Evolutionary conservation across 35 echinoderm and acorn worm genomes (phyloP).

Genomic region (Acanthaster planci): DNA sequence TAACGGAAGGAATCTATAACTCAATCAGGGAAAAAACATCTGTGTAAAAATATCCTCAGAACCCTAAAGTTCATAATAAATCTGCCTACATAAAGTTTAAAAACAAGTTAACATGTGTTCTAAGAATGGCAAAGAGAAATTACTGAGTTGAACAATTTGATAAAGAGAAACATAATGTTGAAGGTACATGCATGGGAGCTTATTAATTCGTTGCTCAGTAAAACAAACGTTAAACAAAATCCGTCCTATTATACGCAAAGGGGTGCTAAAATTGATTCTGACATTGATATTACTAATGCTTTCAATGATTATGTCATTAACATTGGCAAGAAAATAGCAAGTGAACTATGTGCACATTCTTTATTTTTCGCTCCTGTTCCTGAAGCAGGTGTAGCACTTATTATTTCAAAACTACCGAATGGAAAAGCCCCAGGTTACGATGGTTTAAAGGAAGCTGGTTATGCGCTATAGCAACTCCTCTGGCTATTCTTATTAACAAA

Average conservation of each 20-base stretch:
- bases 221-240: too few species aligned
- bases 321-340: too few species aligned
- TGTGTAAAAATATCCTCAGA: conserved; percentile 3
- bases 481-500: not conserved
- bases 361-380: not conserved
- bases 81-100: too few species aligned
- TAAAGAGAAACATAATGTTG: too few species aligned
- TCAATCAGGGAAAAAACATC: not conserved
- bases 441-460: not conserved
- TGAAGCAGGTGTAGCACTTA: not conserved
- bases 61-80: not conserved
- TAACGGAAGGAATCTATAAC: too few species aligned
- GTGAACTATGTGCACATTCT: not conserved
- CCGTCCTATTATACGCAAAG: too few species aligned
- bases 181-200: too few species aligned
- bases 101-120: not conserved
- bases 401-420: not conserved
- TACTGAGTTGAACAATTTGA: not conserved
- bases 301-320: not conserved
- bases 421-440: not conserved
- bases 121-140: not conserved
- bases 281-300: too few species aligned
- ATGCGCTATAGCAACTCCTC: not conserved
- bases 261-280: not conserved
- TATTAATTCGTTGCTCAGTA: too few species aligned